phyloP scores from a whole-genome alignment of 2,888 invertebrate species.

The Cheilosia vernalis region DNA sequence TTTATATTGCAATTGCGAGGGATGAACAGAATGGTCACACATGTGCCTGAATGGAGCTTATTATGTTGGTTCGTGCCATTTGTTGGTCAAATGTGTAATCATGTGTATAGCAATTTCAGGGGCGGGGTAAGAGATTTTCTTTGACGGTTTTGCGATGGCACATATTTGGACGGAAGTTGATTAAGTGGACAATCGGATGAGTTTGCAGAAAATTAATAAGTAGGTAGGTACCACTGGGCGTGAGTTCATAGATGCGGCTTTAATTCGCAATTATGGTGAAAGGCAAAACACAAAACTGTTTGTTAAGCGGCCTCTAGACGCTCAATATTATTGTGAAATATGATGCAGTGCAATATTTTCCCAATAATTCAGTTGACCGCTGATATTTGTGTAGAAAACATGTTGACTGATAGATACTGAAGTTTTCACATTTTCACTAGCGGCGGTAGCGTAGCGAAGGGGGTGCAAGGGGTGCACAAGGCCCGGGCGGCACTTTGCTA shows the following conservation, averaged over 20 bases:
- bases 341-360: no score
- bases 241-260: not conserved
- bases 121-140: constrained; percentile 21
- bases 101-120: constrained; percentile 29
- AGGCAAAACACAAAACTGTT: no score
- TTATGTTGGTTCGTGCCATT: constrained; percentile 37
- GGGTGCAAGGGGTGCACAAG: no score
- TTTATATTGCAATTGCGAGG: constrained; percentile 53
- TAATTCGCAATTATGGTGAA: no score
- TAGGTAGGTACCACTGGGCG: not conserved
- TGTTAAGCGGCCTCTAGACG: no score
- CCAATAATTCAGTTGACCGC: no score
- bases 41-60: constrained; percentile 41
- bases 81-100: constrained; percentile 57
- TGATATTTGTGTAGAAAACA: no score
- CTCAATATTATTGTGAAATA: no score
- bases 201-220: constrained; percentile 40
- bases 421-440: no score
- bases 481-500: no score
- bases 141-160: not conserved
- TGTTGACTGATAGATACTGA: no score
- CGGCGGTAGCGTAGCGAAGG: no score
- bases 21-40: constrained; percentile 20
- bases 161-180: constrained; percentile 36
- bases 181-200: constrained; percentile 50